These are phyloP conservation scores for Beris chalybata DNA, from an alignment of 2,888 invertebrate species.

Conservation along the genomic window DNA sequence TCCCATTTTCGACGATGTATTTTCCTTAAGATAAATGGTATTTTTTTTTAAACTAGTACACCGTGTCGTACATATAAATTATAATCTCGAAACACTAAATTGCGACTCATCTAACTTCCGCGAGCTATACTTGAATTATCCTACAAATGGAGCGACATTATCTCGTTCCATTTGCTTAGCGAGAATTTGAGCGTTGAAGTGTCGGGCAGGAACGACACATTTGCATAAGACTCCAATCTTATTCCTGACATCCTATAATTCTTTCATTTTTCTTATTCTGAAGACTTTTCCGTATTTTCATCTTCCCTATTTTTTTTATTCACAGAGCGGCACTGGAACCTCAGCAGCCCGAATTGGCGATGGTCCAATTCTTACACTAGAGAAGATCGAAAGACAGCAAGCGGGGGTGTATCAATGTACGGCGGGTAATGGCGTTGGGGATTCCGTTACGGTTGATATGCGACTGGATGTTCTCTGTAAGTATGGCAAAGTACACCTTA, in stretches of 20 bases:
- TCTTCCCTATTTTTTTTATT: constrained; percentile 31
- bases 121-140: background rate
- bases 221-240: constrained; percentile 30
- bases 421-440: constrained; percentile 70
- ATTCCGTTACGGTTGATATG: constrained; percentile 67
- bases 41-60: too few species aligned
- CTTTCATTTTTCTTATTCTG: constrained; percentile 20
- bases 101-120: too few species aligned
- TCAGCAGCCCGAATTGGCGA: constrained; percentile 60
- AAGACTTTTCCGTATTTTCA: background rate
- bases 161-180: constrained; percentile 12
- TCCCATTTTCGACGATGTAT: too few species aligned
- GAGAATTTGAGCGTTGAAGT: background rate
- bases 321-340: constrained; percentile 55
- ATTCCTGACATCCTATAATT: constrained; percentile 31
- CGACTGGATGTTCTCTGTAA: constrained; percentile 68
- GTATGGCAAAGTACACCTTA: constrained; percentile 47
- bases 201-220: constrained; percentile 24
- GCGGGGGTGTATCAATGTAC: constrained; percentile 69
- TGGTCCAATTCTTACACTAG: constrained; percentile 66
- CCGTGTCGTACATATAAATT: too few species aligned
- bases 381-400: constrained; percentile 65
- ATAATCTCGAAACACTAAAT: too few species aligned
- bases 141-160: constrained; percentile 27
- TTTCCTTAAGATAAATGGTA: too few species aligned